phyloP scores from a whole-genome alignment of 2,113 vertebrate species.

The Campylomormyrus tamandua region DNA sequence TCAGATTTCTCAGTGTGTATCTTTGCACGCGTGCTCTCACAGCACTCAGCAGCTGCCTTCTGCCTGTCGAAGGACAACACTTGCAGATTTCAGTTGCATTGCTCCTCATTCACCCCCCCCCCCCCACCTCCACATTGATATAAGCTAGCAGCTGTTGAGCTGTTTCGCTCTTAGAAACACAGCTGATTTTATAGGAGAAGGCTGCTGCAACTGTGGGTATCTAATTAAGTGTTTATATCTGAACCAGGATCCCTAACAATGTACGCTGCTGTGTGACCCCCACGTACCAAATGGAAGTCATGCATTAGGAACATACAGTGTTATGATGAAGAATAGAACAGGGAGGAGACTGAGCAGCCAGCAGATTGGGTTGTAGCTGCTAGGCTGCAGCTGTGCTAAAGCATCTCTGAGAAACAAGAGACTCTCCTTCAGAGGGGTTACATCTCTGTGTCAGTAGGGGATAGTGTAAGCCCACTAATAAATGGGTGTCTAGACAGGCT shows the following conservation, averaged over 20 bases:
- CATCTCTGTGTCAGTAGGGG: not conserved
- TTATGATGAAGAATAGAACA: not conserved
- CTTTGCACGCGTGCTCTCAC: not conserved
- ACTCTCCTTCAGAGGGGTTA: not conserved
- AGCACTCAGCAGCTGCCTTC: not conserved
- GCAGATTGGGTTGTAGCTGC: not conserved
- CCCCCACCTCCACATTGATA: not conserved
- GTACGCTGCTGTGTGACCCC: not conserved
- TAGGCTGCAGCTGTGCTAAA: not conserved
- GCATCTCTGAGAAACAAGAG: not conserved
- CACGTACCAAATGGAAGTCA: not conserved
- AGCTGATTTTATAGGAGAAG: not conserved
- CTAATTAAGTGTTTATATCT: not conserved
- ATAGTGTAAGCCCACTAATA: constrained; percentile 24
- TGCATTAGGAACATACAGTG: not conserved
- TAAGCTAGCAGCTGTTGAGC: not conserved
- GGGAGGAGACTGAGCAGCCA: not conserved
- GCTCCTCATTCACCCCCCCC: not conserved
- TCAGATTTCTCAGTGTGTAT: not conserved
- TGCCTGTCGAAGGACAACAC: not conserved
- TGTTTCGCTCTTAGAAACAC: not conserved
- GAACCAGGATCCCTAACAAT: not conserved
- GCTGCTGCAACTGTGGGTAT: not conserved
- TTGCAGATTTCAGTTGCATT: not conserved
- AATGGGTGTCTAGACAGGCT: constrained; percentile 42